phyloP scores from a whole-genome alignment of 2,113 vertebrate genomes.

The Lutjanus erythropterus region DNA sequence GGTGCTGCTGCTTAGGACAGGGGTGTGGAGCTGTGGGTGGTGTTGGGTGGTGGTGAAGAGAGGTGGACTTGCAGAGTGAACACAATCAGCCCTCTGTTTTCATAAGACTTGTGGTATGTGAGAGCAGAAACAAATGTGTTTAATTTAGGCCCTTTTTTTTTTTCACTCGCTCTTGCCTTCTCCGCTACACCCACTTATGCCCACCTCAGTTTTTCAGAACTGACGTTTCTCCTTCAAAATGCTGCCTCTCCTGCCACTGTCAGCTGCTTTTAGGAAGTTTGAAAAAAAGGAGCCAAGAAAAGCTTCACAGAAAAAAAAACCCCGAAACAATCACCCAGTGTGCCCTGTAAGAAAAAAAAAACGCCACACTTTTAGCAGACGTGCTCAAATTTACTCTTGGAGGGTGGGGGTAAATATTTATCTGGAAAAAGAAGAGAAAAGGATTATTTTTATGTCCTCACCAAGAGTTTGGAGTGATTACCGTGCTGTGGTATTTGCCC shows the following conservation, averaged over 20 bases:
- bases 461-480: constrained; percentile 71
- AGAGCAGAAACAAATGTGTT: constrained; percentile 91
- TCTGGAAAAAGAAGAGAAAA: constrained; percentile 62
- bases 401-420: constrained; percentile 81
- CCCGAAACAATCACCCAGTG: constrained; percentile 62
- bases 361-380: constrained; percentile 71
- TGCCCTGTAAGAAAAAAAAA: constrained; percentile 57
- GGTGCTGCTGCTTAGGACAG: constrained; percentile 60
- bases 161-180: constrained; percentile 54
- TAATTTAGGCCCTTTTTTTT: constrained; percentile 85
- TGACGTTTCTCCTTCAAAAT: constrained; percentile 68
- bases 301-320: constrained; percentile 26
- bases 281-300: constrained; percentile 48
- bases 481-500: constrained; percentile 72
- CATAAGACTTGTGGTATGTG: constrained; percentile 90
- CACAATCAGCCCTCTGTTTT: constrained; percentile 91
- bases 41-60: constrained; percentile 64
- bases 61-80: constrained; percentile 81
- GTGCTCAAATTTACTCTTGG: constrained; percentile 70
- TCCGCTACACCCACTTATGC: constrained; percentile 75
- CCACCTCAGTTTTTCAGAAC: constrained; percentile 77
- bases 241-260: constrained; percentile 67
- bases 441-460: constrained; percentile 67
- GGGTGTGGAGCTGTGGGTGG: constrained; percentile 70
- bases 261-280: constrained; percentile 66